phyloP scores from a whole-genome alignment of 1,140 invertebrate species.

The Papilio dardanus region DNA sequence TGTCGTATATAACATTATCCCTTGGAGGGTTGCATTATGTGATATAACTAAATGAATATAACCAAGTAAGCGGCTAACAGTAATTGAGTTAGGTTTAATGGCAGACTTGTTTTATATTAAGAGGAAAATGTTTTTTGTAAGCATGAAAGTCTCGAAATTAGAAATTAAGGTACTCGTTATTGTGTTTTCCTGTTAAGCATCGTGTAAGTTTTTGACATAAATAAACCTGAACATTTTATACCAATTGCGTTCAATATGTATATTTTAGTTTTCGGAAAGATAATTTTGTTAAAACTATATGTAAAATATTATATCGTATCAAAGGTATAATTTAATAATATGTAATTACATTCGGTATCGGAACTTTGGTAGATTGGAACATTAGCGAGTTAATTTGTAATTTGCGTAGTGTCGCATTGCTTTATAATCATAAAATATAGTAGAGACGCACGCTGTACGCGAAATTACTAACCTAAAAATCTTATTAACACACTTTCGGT shows the following conservation, averaged over 20 bases:
- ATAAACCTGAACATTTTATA: not conserved
- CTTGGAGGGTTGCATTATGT: conserved; percentile 7
- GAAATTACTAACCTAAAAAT: no score
- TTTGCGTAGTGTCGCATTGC: not conserved
- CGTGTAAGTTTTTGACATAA: no score
- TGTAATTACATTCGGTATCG: not conserved
- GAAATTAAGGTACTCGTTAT: no score
- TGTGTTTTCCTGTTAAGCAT: no score
- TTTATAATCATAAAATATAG: not conserved
- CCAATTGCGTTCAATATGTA: not conserved
- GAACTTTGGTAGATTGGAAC: not conserved
- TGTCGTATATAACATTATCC: not conserved
- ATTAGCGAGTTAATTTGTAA: not conserved
- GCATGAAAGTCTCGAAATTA: not conserved
- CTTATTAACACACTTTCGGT: no score
- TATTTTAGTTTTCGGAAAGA: no score
- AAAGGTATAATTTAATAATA: not conserved
- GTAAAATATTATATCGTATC: not conserved
- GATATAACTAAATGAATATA: conserved; percentile 13
- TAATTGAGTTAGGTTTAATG: conserved; percentile 24
- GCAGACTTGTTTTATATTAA: conserved; percentile 26
- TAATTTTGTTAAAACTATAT: no score
- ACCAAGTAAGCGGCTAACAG: not conserved
- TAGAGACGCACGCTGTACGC: no score
- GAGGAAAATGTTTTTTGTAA: conserved; percentile 8